Conservation (phyloP, 2,113 vertebrate species). For the Sorex fumeus region DNA sequence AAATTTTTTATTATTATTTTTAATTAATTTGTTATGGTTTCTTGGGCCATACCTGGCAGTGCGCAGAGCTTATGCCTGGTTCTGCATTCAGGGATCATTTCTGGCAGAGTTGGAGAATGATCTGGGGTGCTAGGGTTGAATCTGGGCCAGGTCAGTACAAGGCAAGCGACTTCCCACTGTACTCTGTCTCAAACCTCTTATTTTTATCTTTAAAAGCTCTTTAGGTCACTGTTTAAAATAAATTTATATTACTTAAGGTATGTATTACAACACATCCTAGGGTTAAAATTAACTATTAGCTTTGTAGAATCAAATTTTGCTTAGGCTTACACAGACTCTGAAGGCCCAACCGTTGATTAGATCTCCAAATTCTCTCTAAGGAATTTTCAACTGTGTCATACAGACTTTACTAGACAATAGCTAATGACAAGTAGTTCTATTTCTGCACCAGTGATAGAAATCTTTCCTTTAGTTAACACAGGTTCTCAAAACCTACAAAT, state of each 20-base stretch:
- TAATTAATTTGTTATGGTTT: too few species aligned
- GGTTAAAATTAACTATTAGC: not conserved
- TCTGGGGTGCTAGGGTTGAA: too few species aligned
- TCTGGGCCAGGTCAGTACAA: too few species aligned
- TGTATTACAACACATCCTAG: not conserved
- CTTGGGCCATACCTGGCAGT: too few species aligned
- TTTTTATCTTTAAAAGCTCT: not conserved
- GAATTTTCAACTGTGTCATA: not conserved
- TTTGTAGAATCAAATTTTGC: not conserved
- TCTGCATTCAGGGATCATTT: too few species aligned
- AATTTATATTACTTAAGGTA: constrained; percentile 11
- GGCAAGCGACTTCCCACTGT: too few species aligned
- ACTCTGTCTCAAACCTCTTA: too few species aligned
- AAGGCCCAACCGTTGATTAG: not conserved
- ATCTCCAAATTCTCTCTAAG: not conserved
- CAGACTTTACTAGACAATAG: not conserved
- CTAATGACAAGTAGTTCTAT: not conserved
- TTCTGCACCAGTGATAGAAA: not conserved
- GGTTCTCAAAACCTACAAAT: constrained; percentile 15
- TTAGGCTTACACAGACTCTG: not conserved
- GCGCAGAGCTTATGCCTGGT: too few species aligned
- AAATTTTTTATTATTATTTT: not conserved
- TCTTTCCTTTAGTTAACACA: not conserved
- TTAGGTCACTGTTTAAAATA: not conserved
- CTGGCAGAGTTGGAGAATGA: too few species aligned